Evolutionary conservation across 2,888 invertebrate species (phyloP).

Genomic region (Macrosiphum euphorbiae): DNA sequence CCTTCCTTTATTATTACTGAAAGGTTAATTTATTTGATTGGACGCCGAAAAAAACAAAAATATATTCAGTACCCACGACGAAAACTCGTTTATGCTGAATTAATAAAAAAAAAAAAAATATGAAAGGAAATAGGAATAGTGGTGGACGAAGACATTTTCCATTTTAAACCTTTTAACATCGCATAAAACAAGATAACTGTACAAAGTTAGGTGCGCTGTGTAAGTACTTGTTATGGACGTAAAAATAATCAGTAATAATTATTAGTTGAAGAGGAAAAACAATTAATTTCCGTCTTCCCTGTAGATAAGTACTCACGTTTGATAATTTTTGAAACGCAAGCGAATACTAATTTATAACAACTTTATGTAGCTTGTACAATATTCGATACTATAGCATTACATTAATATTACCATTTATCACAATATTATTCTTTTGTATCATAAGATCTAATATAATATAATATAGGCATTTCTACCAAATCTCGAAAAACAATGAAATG

Average conservation of each 20-base stretch:
- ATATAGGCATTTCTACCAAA: background rate
- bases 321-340: background rate
- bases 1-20: background rate
- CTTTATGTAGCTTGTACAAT: too few species aligned
- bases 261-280: conserved; percentile 7
- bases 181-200: background rate
- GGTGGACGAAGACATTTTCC: background rate
- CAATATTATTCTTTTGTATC: background rate
- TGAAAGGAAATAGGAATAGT: background rate
- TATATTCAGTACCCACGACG: background rate
- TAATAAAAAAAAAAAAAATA: background rate
- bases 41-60: background rate
- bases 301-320: background rate
- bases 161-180: conserved; percentile 19
- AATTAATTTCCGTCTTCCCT: background rate
- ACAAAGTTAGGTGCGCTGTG: background rate
- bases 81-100: background rate
- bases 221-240: background rate
- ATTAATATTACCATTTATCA: background rate
- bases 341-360: background rate
- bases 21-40: background rate
- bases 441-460: background rate
- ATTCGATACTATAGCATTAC: background rate
- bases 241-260: background rate
- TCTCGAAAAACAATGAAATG: background rate